Percentiles rank a stretch among this genome's conserved stretches.
These are phyloP conservation scores for Bos indicus DNA, from an alignment of 2,113 vertebrate species.

Conservation along the genomic window DNA sequence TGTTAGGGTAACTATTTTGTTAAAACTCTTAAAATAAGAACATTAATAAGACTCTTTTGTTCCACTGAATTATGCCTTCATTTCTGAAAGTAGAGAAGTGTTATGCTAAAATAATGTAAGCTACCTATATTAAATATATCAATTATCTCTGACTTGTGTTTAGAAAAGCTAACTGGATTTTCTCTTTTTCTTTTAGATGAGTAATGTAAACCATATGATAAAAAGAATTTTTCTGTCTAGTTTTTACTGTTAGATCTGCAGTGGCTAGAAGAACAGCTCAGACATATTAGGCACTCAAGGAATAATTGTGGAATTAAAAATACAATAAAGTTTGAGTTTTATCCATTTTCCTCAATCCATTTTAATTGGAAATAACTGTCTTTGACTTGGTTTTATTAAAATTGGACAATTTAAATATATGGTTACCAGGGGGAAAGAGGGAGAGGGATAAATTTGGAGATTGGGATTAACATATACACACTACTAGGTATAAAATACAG, in stretches of 20 bases:
- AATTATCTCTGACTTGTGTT: neutral
- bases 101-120: neutral
- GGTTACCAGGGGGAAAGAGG: neutral
- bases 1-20: neutral
- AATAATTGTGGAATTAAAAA: slow-evolving; percentile 13
- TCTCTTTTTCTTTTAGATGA: neutral
- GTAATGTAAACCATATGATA: neutral
- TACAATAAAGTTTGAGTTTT: neutral
- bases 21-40: neutral
- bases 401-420: neutral
- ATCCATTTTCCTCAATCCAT: neutral
- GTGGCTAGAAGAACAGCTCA: neutral
- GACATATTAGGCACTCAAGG: neutral
- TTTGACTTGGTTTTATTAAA: neutral
- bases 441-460: neutral
- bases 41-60: neutral
- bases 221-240: neutral
- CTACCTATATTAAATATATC: neutral
- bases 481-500: neutral
- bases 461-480: neutral
- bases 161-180: neutral
- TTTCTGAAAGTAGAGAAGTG: neutral
- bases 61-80: neutral
- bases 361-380: neutral
- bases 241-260: neutral